phyloP scores from a whole-genome alignment of 2,113 vertebrate species.

The Parus major region DNA sequence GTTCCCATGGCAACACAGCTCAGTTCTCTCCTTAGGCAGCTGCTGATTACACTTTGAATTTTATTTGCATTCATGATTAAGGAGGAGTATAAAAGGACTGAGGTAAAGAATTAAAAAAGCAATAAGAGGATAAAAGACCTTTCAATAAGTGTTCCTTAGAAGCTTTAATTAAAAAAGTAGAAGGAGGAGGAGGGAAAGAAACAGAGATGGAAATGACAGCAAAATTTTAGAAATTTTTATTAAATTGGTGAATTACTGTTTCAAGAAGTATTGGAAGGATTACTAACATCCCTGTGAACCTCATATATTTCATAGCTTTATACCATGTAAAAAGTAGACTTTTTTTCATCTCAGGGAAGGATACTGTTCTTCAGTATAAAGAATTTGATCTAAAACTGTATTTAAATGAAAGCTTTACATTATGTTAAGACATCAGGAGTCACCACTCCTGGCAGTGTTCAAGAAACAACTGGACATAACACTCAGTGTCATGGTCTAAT shows the following conservation, averaged over 20 bases:
- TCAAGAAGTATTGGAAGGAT: conserved; percentile 12
- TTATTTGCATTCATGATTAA: conserved; percentile 82
- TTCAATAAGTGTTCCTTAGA: conserved; percentile 72
- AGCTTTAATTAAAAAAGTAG: conserved; percentile 76
- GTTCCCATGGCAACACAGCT: conserved; percentile 77
- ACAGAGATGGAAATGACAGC: neutral
- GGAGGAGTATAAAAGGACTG: conserved; percentile 70
- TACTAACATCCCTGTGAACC: neutral
- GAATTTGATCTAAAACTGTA: neutral
- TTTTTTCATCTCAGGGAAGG: neutral
- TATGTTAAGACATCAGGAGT: neutral
- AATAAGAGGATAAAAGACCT: conserved; percentile 75
- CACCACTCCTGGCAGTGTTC: neutral
- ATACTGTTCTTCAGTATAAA: neutral
- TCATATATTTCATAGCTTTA: neutral
- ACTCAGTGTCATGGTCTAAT: neutral
- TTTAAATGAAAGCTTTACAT: neutral
- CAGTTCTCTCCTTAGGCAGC: conserved; percentile 67
- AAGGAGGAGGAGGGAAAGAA: neutral
- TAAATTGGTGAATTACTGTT: conserved; percentile 35
- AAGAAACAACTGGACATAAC: neutral
- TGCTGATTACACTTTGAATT: conserved; percentile 79
- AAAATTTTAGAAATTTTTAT: conserved; percentile 62
- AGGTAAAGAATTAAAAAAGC: conserved; percentile 70
- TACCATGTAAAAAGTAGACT: neutral